Base-by-base conservation (phyloP, 2,888 invertebrate species). In the Therioaphis trifolii region DNA sequence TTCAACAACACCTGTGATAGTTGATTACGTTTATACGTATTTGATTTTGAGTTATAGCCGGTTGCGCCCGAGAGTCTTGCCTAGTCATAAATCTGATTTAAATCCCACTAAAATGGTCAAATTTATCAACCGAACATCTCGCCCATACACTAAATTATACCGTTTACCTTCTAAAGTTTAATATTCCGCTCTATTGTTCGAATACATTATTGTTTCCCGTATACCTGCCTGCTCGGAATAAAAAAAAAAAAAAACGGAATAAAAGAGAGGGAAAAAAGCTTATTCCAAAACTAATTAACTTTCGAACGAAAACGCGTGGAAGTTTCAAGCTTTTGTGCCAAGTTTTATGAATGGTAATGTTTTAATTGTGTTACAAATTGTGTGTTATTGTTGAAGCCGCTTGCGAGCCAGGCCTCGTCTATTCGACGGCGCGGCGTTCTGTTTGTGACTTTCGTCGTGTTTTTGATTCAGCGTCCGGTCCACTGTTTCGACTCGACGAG, bases 1-100 rank as follows among this genome's bases (percentile, higher is more conserved):
- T 61, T 80, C 80, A 80, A 80, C 80, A 72, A 72, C 80, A 80
- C 71, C 80, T 80, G 80, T 80, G 71, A 49, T 72, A 46, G 71
- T 61, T 80, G 71, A 80, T 80, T 80, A 72, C 71, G 27, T 72
- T 80, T 80, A 80, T 80, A 80, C 61, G 80, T 52, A 71, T 80
- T 80, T 80, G 69, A 80, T 80, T 80, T 80, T 80, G 80, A 80
- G 24, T 71, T 80, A 79, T 79, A 43, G 78, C 14, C 27, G 68
- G 52, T 68, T 27, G 29, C 21, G 55, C 52, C 12, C 35, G 18
- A 69, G n/a, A 69, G 69, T 27, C 69, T 79, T 55, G 68, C 68
- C 43, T 69, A 69, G 78, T 69, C 78, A 79, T 79, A 79, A 79
- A 79, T 79, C 55, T 79, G 68, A 69, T 69, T 79, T 79, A 79